phyloP scores from a whole-genome alignment of 1,140 invertebrate species.

The Achroia grisella region DNA sequence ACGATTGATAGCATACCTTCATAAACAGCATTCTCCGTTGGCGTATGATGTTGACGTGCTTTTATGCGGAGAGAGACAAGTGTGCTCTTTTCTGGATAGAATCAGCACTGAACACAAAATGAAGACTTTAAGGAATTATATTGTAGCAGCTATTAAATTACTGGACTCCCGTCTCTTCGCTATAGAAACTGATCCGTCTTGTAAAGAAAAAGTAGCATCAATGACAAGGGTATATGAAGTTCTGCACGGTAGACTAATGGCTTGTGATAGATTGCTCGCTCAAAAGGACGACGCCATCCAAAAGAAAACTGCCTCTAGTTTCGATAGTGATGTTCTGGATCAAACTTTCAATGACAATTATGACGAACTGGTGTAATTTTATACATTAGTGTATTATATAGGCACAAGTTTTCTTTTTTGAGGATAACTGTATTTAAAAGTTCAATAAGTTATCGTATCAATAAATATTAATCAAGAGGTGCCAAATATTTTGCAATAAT shows the following conservation, averaged over 20 bases:
- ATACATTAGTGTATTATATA: no score
- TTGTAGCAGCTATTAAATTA: constrained; percentile 67
- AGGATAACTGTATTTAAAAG: no score
- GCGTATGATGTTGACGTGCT: constrained; percentile 70
- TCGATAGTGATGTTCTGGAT: constrained; percentile 45
- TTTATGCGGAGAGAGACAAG: constrained; percentile 65
- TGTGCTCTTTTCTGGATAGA: constrained; percentile 65
- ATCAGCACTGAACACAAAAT: constrained; percentile 67
- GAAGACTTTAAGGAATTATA: constrained; percentile 67
- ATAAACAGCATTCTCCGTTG: constrained; percentile 66
- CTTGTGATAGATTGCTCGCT: constrained; percentile 59
- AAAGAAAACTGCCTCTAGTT: constrained; percentile 31
- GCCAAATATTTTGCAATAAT: no score
- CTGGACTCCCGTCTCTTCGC: constrained; percentile 68
- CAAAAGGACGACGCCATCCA: constrained; percentile 43
- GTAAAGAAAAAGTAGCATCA: constrained; percentile 69
- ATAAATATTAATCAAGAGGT: no score
- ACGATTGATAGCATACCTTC: constrained; percentile 63
- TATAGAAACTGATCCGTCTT: constrained; percentile 66
- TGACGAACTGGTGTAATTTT: constrained; percentile 45
- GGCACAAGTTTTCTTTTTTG: no score
- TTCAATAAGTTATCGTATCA: no score
- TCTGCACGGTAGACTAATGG: constrained; percentile 57
- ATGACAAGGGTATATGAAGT: constrained; percentile 67
- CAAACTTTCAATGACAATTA: constrained; percentile 48